Base-by-base conservation (phyloP, 2,888 invertebrate genomes). In the Octonoba sinensis region DNA sequence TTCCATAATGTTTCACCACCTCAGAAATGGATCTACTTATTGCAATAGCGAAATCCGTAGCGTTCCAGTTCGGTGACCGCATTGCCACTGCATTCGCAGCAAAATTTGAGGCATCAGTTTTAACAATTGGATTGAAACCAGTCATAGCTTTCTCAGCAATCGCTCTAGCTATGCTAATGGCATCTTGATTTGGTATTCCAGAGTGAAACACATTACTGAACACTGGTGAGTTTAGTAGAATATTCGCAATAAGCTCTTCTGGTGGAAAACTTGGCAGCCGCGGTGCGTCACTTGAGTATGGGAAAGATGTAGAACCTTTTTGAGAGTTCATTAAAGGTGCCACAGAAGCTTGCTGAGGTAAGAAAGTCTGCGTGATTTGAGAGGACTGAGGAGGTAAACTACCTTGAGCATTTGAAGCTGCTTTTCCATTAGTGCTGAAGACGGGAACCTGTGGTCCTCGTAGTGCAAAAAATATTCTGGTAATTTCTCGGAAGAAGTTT, bases 21-120 rank as follows among this genome's bases (percentile, higher is more conserved):
- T 44, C n/a, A 20, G 47, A 27, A 47, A 74, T 57, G 47, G 56
- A 44, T 13, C 57, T 56, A 8, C 47, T 15, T n/a, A 74, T 57
- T 11, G 66, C 46, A 57, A 57, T 27, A 22, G 74, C 74, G 47
- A 66, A 74, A 59, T 74, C 74, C 3, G 4, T n/a, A 11, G 74
- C 12, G 16, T 11, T 44, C 12, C 65, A 54, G n/a, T 36, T 44
- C n/a, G 18, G 57, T 4, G 56, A 22, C 13, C 65, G 47, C 3
- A 13, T 47, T 1, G 66, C 24, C 8, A 74, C 18, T 24, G 65
- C 66, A n/a, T 47, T 59, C 1, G 66, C 15, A 24, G 59, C 74
- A 11, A 27, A n/a, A 15, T 66, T 46, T 6, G 66, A 22, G 1
- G 74, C 65, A 47, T 74, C 74, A 22, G 47, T 16, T 47, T 66